Percentiles rank a stretch among this genome's conserved stretches.
These are phyloP conservation scores for Phalacrocorax aristotelis DNA, from an alignment of 2,113 vertebrate species.

Conservation along the genomic window DNA sequence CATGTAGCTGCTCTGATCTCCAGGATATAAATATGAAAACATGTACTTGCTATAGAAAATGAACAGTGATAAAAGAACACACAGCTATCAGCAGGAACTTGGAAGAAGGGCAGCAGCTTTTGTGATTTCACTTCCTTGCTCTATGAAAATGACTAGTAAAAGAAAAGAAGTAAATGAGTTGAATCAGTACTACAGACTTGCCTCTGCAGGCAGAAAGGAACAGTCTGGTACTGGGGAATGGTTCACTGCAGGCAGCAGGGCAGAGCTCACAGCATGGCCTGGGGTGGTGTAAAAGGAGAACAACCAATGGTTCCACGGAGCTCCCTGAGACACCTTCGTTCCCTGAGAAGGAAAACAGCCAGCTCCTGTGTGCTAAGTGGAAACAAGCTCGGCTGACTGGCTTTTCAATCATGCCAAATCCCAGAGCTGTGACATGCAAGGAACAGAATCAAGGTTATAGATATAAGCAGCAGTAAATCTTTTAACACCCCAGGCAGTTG, in stretches of 20 bases:
- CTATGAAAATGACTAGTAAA: background rate
- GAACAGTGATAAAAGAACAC: background rate
- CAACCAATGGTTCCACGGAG: background rate
- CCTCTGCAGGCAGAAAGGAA: background rate
- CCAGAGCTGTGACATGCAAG: conserved; percentile 10
- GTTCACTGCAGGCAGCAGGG: conserved; percentile 28
- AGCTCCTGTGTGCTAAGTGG: conserved; percentile 38
- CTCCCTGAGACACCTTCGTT: background rate
- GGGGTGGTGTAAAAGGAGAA: background rate
- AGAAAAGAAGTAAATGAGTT: conserved; percentile 5
- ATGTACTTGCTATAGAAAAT: background rate
- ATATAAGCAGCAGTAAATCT: conserved; percentile 24
- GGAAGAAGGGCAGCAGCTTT: background rate
- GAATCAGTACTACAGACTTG: background rate
- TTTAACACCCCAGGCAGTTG: conserved; percentile 27
- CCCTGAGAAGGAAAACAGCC: background rate
- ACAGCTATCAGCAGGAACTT: background rate
- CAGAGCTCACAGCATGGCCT: conserved; percentile 38
- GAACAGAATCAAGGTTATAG: conserved; percentile 3
- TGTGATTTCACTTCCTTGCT: conserved; percentile 1
- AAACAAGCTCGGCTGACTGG: background rate
- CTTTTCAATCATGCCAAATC: conserved; percentile 46
- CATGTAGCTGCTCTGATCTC: background rate
- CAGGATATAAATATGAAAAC: background rate
- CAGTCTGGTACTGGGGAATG: background rate